Evolutionary conservation across 2,797 vertebrate genomes (phyloP).

Genomic region (Artibeus lituratus): DNA sequence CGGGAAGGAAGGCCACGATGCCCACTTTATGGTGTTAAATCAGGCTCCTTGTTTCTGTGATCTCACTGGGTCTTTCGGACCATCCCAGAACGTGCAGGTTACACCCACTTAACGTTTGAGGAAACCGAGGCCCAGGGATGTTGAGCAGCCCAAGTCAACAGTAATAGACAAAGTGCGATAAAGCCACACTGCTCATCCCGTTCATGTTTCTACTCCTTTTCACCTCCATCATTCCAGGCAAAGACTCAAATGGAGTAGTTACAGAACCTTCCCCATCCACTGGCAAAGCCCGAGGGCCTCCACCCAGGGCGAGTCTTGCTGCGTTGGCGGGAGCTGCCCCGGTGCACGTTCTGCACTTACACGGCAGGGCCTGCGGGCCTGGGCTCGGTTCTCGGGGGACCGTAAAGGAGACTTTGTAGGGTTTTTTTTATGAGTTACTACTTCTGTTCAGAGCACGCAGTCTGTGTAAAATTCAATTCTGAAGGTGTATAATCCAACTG

Average conservation of each 20-base stretch:
- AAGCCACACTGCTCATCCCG: background rate
- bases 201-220: constrained; percentile 4
- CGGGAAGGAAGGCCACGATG: background rate
- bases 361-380: background rate
- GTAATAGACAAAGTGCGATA: background rate
- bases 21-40: background rate
- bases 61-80: background rate
- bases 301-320: background rate
- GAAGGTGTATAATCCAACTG: background rate
- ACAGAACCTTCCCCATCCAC: constrained; percentile 3
- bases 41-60: background rate
- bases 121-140: background rate
- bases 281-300: background rate
- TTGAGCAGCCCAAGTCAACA: background rate
- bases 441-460: background rate
- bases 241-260: background rate
- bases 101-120: background rate
- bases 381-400: constrained; percentile 45
- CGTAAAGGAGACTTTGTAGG: constrained; percentile 27
- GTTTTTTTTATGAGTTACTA: no score
- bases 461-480: background rate
- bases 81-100: background rate
- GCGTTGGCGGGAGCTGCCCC: background rate
- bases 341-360: background rate
- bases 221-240: background rate